These are phyloP conservation scores for Melanerpes formicivorus DNA, from an alignment of 2,113 vertebrate species.

Conservation along the genomic window DNA sequence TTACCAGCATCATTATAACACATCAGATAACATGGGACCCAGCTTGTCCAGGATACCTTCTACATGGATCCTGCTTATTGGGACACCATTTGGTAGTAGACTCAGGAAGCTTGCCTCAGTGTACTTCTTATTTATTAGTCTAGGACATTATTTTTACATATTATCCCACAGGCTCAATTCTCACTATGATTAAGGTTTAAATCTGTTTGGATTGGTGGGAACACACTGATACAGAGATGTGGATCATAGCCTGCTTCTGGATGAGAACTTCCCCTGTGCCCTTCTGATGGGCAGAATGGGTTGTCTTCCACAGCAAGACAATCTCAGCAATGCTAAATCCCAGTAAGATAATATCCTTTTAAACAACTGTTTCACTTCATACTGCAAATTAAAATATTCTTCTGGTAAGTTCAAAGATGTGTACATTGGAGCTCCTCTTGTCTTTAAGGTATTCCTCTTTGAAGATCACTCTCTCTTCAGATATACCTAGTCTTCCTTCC, in stretches of 20 bases:
- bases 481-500: neutral
- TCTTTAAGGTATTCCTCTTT: neutral
- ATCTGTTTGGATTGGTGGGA: neutral
- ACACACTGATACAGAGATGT: neutral
- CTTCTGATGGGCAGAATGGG: neutral
- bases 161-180: neutral
- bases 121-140: neutral
- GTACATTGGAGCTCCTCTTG: rapidly evolving
- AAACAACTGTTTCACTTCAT: neutral
- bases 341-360: neutral
- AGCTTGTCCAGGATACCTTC: neutral
- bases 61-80: neutral
- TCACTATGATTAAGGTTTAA: neutral
- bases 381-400: neutral
- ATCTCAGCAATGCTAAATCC: neutral
- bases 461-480: neutral
- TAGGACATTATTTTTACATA: neutral
- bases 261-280: neutral
- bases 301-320: neutral
- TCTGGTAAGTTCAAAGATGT: neutral
- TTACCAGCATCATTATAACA: neutral
- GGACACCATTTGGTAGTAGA: neutral
- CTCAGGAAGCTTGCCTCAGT: neutral
- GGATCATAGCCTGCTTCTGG: neutral
- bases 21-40: neutral